Percentiles rank a stretch among this genome's conserved stretches.
Evolutionary conservation across 2,888 invertebrate species (phyloP).

Genomic region (Sepioteuthis lessoniana): DNA sequence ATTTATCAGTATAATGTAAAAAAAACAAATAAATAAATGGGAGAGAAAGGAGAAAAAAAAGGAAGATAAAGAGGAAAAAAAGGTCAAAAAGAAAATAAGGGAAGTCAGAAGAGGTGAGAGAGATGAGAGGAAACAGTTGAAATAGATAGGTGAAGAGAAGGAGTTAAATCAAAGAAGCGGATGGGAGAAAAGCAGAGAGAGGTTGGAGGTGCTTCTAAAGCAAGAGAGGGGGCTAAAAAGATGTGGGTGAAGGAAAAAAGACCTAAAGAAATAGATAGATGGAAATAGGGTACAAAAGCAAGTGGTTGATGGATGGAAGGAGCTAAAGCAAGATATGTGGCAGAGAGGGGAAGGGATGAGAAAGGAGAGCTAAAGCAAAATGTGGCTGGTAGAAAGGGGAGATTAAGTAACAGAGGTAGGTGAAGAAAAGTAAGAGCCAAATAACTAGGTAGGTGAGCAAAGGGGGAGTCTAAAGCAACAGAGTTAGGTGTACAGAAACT

Average conservation of each 20-base stretch:
- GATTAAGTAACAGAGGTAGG: neutral
- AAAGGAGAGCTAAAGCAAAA: neutral
- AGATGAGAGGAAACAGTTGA: neutral
- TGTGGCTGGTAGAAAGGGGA: too few relatives aligned
- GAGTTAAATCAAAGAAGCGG: neutral
- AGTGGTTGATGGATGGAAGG: too few relatives aligned
- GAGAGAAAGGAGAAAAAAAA: neutral
- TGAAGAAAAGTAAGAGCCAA: neutral
- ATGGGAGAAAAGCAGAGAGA: neutral
- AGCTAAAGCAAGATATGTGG: neutral
- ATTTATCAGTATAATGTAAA: slow-evolving; percentile 48
- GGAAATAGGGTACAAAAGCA: too few relatives aligned
- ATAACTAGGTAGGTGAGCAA: too few relatives aligned
- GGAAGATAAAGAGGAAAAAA: neutral
- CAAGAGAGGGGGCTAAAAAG: neutral
- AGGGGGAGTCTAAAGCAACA: too few relatives aligned
- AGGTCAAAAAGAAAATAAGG: neutral
- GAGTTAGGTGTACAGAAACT: neutral
- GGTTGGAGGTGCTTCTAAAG: too few relatives aligned
- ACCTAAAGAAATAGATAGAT: too few relatives aligned
- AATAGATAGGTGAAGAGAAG: neutral
- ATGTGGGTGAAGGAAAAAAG: neutral
- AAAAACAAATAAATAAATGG: slow-evolving; percentile 45
- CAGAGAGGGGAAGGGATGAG: too few relatives aligned
- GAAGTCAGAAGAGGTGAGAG: neutral